Evolutionary conservation across 1,140 invertebrate species (phyloP).

Genomic region (Dendroctonus valens): DNA sequence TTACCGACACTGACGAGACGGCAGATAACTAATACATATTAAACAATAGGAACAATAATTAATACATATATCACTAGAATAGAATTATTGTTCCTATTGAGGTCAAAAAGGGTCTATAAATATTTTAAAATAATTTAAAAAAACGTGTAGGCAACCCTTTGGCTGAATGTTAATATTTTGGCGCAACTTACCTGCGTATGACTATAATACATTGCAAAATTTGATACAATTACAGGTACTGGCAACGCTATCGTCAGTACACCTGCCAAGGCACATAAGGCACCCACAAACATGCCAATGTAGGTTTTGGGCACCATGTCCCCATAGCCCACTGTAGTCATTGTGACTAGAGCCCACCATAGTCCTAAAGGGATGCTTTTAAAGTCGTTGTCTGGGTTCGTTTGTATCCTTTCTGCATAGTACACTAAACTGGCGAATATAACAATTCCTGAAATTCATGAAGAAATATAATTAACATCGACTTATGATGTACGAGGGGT

Average conservation of each 20-base stretch:
- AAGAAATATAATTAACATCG: background rate
- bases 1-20: no score
- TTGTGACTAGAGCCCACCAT: constrained; percentile 98
- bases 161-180: no score
- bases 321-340: constrained; percentile 99
- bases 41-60: no score
- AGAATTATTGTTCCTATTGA: no score
- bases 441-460: constrained; percentile 69
- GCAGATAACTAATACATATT: no score
- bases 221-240: constrained; percentile 97
- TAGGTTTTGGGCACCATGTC: constrained; percentile 95
- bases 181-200: constrained; percentile 70
- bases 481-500: no score
- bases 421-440: constrained; percentile 97
- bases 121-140: no score
- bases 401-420: constrained; percentile 92
- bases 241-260: constrained; percentile 95
- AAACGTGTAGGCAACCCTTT: no score
- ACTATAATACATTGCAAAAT: constrained; percentile 99
- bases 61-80: no score
- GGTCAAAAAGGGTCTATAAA: no score
- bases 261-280: constrained; percentile 92
- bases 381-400: constrained; percentile 82
- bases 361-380: constrained; percentile 94
- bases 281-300: constrained; percentile 95